Conservation (phyloP, 1,140 invertebrate species). For the Pachyrhynchus sulphureomaculatus region DNA sequence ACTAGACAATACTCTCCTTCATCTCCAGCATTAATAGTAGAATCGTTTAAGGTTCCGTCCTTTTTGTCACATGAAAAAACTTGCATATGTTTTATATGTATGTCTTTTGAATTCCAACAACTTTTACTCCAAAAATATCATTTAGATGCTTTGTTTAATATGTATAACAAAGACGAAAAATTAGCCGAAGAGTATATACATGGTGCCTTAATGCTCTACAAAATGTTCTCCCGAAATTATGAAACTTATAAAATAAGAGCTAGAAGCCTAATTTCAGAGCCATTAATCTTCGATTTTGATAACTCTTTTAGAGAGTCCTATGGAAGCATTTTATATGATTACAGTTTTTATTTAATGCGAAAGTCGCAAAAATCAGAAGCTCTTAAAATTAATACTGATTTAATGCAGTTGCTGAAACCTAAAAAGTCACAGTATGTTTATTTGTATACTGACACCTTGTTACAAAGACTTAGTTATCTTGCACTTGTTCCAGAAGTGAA, state of each 20-base stretch:
- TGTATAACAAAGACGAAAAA: constrained; percentile 13
- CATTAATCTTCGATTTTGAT: constrained; percentile 16
- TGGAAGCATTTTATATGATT: constrained; percentile 21
- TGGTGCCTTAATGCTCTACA: constrained; percentile 12
- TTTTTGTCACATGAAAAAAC: constrained; percentile 26
- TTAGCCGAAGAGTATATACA: constrained; percentile 14
- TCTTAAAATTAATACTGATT: constrained; percentile 14
- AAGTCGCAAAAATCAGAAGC: constrained; percentile 1
- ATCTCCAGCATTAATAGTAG: constrained; percentile 18
- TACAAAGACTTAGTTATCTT: constrained; percentile 17
- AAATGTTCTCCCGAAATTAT: neutral
- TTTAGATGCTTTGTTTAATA: constrained; percentile 13
- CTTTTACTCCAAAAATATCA: constrained; percentile 15
- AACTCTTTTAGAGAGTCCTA: constrained; percentile 21
- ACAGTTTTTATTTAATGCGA: constrained; percentile 7
- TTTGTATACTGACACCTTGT: constrained; percentile 19
- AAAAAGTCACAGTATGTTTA: constrained; percentile 7
- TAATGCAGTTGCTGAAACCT: constrained; percentile 16
- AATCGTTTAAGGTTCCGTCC: constrained; percentile 24
- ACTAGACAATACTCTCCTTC: constrained; percentile 7
- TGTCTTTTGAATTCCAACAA: constrained; percentile 21
- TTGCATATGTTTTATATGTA: constrained; percentile 33
- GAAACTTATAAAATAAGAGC: constrained; percentile 4
- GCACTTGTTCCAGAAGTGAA: neutral
- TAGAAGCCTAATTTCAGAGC: neutral